Evolutionary conservation across 2,113 vertebrate species (phyloP).

Genomic region (Clupea harengus): DNA sequence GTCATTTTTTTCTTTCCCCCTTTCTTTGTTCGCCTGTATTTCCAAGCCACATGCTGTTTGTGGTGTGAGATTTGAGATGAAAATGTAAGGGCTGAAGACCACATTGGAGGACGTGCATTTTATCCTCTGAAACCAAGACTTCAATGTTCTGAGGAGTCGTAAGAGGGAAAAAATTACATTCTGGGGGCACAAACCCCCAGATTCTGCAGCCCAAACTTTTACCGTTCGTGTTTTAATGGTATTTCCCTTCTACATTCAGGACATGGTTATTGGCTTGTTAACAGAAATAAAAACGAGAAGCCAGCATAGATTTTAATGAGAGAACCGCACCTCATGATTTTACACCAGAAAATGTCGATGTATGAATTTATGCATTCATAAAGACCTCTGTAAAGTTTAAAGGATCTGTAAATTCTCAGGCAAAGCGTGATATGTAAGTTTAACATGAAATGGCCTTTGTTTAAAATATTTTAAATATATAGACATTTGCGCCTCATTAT

Average conservation of each 20-base stretch:
- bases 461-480: neutral
- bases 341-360: neutral
- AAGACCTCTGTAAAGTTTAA: neutral
- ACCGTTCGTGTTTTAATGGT: neutral
- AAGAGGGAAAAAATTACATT: no score
- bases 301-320: neutral
- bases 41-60: conserved; percentile 2
- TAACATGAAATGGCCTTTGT: neutral
- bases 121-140: neutral
- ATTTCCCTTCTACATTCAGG: neutral
- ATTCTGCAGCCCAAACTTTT: neutral
- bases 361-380: neutral
- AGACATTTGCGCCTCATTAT: neutral
- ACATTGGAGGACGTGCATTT: neutral
- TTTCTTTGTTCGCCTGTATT: neutral
- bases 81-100: neutral
- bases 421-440: neutral
- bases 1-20: neutral
- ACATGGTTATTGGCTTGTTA: neutral
- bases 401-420: neutral
- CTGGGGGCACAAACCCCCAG: neutral
- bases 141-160: no score
- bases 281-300: neutral
- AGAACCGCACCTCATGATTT: neutral
- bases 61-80: neutral